Evolutionary conservation across 2,113 vertebrate genomes (phyloP).

Genomic region (Ailurus styani): DNA sequence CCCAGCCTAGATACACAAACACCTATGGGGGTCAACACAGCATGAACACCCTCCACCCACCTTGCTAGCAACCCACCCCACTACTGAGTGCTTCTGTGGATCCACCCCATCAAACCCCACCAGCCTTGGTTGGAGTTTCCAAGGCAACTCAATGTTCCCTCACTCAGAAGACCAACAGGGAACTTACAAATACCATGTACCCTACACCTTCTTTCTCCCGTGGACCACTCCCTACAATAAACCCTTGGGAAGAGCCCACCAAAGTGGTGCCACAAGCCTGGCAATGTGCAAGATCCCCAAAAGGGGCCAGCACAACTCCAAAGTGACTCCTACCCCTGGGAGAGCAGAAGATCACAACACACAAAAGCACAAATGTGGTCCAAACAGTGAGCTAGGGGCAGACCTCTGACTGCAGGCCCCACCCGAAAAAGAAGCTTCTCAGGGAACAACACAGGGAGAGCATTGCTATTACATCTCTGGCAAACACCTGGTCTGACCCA

Average conservation of each 20-base stretch:
- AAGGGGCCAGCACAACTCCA: too few relatives aligned
- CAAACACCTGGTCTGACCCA: too few relatives aligned
- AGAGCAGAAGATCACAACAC: too few relatives aligned
- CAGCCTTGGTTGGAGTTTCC: neutral
- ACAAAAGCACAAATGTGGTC: too few relatives aligned
- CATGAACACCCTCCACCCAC: neutral
- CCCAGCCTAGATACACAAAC: neutral
- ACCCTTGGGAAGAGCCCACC: neutral
- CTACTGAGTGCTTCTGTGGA: neutral
- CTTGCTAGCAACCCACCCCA: neutral
- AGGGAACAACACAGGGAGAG: too few relatives aligned
- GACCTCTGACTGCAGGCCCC: too few relatives aligned
- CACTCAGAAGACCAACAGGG: neutral
- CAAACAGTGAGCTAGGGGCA: too few relatives aligned
- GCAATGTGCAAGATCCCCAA: too few relatives aligned
- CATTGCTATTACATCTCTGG: too few relatives aligned
- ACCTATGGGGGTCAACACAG: neutral
- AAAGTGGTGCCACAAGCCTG: neutral
- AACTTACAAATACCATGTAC: neutral
- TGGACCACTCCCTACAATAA: neutral
- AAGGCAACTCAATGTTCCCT: neutral
- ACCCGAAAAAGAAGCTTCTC: too few relatives aligned
- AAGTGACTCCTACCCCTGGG: too few relatives aligned
- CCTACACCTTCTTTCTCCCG: neutral
- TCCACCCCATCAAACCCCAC: neutral